These are phyloP conservation scores for Oryzias javanicus DNA, from an alignment of 2,113 vertebrate genomes.

Conservation along the genomic window DNA sequence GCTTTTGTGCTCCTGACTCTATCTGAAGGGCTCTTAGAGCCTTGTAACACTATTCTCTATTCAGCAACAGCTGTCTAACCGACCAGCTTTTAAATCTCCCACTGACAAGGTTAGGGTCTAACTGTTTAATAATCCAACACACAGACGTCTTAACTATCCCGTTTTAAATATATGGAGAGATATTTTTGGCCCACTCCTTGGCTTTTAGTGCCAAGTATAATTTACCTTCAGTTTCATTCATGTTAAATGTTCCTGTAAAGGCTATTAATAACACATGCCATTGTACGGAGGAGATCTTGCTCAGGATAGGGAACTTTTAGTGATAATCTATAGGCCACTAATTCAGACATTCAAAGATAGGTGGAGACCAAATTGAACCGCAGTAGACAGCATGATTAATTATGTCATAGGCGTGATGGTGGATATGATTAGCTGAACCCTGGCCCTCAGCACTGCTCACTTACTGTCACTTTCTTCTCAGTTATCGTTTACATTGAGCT, in stretches of 20 bases:
- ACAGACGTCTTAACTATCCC: conserved; percentile 30
- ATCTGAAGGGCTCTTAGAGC: conserved; percentile 28
- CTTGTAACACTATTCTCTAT: conserved; percentile 13
- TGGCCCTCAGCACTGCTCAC: not conserved
- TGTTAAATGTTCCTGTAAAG: conserved; percentile 42
- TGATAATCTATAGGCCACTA: conserved; percentile 62
- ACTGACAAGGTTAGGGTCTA: conserved; percentile 11
- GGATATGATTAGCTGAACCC: conserved; percentile 48
- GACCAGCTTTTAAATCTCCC: conserved; percentile 20
- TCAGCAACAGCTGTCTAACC: conserved; percentile 16
- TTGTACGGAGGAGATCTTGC: conserved; percentile 50
- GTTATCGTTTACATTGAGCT: conserved; percentile 69
- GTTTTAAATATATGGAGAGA: conserved; percentile 37
- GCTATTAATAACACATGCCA: conserved; percentile 47
- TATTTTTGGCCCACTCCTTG: conserved; percentile 37
- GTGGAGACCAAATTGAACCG: conserved; percentile 59
- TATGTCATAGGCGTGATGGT: conserved; percentile 38
- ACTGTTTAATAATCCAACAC: conserved; percentile 36
- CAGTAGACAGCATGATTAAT: conserved; percentile 61
- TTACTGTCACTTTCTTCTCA: conserved; percentile 40
- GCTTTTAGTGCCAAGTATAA: conserved; percentile 60
- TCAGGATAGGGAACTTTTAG: conserved; percentile 44
- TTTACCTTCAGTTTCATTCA: conserved; percentile 54
- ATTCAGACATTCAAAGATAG: conserved; percentile 65
- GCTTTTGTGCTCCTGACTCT: conserved; percentile 30